Conservation (phyloP, 1,140 invertebrate species). For the Halesus radiatus region DNA sequence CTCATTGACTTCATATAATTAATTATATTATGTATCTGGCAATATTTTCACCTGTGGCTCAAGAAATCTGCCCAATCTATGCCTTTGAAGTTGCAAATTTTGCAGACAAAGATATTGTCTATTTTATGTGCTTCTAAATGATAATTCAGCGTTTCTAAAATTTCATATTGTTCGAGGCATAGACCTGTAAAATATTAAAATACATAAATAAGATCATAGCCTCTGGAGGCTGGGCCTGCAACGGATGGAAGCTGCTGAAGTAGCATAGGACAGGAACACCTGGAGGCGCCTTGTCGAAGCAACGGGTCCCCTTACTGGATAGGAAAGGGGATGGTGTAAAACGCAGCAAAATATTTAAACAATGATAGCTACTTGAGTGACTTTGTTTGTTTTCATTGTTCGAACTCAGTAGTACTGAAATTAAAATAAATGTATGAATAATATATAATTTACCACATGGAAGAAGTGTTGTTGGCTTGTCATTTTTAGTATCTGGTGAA, state of each 20-base stretch:
- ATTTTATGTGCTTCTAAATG: constrained; percentile 39
- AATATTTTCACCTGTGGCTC: constrained; percentile 40
- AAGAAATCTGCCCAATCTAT: constrained; percentile 44
- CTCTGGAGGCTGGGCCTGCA: too few species aligned
- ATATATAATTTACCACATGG: neutral
- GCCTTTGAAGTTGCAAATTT: constrained; percentile 27
- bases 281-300: too few species aligned
- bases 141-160: constrained; percentile 19
- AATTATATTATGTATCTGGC: neutral
- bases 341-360: too few species aligned
- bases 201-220: too few species aligned
- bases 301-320: too few species aligned
- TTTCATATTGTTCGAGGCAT: constrained; percentile 16
- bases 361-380: too few species aligned
- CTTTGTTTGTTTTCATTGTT: too few species aligned
- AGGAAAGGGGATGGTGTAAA: too few species aligned
- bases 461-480: neutral
- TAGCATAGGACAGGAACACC: too few species aligned
- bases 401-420: too few species aligned
- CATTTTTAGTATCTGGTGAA: neutral
- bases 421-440: too few species aligned
- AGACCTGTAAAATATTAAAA: constrained; percentile 20
- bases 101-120: constrained; percentile 6
- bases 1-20: neutral
- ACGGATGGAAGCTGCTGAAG: too few species aligned